Base-by-base conservation (phyloP, 2,113 vertebrate genomes). In the Pelodiscus sinensis region DNA sequence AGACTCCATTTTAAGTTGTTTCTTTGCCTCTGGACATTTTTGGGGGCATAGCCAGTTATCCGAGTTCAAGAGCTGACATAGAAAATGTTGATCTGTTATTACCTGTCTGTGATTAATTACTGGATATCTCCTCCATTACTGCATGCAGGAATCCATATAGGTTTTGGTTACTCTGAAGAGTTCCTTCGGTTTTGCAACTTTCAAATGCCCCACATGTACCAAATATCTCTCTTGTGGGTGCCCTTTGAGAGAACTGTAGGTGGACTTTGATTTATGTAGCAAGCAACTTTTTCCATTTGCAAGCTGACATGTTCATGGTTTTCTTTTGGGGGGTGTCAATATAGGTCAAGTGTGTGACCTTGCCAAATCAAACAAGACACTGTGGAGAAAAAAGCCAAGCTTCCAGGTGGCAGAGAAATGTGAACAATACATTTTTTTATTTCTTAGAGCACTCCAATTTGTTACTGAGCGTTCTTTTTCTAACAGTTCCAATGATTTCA, bases 311-410 rank as follows among this genome's bases (percentile, higher is more conserved):
- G 22, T 77, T 77, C 38, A 25, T 22, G 7, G 38, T 50, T 77
- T 77, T 75, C 38, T 44, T 75, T 77, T 77, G 11, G 73, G 38
- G 38, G 73, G 44, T n/a, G 1, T 21, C 1, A 1, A 8, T 0
- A 1, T 57, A 54, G 18, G 21, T 90, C 55, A 79, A 60, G 55
- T 80, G 31, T 82, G 12, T 85, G 68, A 60, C 35, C 54, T n/a
- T 78, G 55, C 44, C 62, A 90, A 60, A 29, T 86, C 16, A 73
- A 80, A 58, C 87, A 52, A 22, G 27, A 25, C 24, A 86, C 44
- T 35, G 12, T 80, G 44, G 73, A 90, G 65, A 35, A 90, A 27
- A 92, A 92, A 84, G 31, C 8, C 55, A 84, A 79, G 21, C 27
- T 87, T 89, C 65, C 58, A 68, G 51, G n/a, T 91, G 51, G 27